Evolutionary conservation across 2,113 vertebrate genomes (phyloP).

Genomic region (Heteronetta atricapilla): DNA sequence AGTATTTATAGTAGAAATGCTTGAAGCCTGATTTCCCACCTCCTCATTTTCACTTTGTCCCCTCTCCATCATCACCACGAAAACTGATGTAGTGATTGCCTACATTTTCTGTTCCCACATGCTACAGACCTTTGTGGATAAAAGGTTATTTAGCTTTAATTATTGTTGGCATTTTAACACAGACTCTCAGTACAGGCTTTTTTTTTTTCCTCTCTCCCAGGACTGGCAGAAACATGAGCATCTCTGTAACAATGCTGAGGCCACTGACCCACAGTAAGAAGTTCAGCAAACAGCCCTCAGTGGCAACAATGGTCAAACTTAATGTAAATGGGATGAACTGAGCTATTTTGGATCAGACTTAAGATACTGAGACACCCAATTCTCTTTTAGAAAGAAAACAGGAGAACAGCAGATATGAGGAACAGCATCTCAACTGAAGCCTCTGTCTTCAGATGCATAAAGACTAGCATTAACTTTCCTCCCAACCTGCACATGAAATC

Average conservation of each 20-base stretch:
- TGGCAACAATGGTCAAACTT: neutral
- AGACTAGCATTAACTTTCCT: neutral
- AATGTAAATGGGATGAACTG: fast-evolving
- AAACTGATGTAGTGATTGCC: neutral
- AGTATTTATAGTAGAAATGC: neutral
- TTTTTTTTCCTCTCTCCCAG: neutral
- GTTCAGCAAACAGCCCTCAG: neutral
- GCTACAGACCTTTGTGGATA: neutral
- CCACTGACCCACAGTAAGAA: neutral
- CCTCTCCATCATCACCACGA: neutral
- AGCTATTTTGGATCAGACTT: neutral
- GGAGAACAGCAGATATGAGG: fast-evolving
- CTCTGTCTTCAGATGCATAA: neutral
- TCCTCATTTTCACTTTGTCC: neutral
- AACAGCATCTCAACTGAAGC: neutral
- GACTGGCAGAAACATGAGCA: neutral
- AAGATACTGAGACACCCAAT: neutral
- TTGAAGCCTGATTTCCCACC: neutral
- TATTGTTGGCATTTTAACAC: neutral
- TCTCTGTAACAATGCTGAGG: neutral
- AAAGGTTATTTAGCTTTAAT: neutral
- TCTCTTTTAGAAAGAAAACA: neutral
- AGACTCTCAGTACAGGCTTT: neutral
- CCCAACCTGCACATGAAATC: neutral
- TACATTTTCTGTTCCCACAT: neutral